Conservation (phyloP, 2,113 vertebrate species). For the Dermatemys mawii region DNA sequence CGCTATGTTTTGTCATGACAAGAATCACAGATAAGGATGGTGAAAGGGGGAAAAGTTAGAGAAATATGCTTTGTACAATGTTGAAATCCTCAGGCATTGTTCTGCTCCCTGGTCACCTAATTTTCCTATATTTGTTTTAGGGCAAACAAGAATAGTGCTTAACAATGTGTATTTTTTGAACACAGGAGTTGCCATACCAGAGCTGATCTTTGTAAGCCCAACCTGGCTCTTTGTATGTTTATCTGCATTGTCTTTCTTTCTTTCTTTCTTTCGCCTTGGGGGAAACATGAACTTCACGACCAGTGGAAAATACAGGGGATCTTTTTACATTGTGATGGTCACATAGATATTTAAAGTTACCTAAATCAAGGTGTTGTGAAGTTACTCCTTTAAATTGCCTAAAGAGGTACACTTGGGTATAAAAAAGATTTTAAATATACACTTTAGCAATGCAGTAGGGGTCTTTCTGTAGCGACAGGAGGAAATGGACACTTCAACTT, state of each 20-base stretch:
- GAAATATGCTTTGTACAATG: not conserved
- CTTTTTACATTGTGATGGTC: not conserved
- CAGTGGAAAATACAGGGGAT: not conserved
- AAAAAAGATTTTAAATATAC: not conserved
- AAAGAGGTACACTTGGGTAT: accelerated
- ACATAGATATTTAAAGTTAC: not conserved
- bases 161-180: not conserved
- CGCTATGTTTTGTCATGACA: not conserved
- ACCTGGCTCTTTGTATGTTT: not conserved
- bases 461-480: not conserved
- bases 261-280: not conserved
- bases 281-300: not conserved
- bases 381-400: not conserved
- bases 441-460: not conserved
- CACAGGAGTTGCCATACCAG: not conserved
- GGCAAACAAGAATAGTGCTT: not conserved
- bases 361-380: not conserved
- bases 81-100: constrained; percentile 18
- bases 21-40: not conserved
- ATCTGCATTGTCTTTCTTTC: not conserved
- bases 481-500: not conserved
- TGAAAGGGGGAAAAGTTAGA: constrained; percentile 16
- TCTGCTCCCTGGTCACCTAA: not conserved
- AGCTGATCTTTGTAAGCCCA: not conserved
- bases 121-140: not conserved